A percentile compares a stretch with the other conserved stretches of the same genome.
These are phyloP conservation scores for Toxotes chatareus DNA, from an alignment of 2,113 vertebrate genomes.

Conservation along the genomic window DNA sequence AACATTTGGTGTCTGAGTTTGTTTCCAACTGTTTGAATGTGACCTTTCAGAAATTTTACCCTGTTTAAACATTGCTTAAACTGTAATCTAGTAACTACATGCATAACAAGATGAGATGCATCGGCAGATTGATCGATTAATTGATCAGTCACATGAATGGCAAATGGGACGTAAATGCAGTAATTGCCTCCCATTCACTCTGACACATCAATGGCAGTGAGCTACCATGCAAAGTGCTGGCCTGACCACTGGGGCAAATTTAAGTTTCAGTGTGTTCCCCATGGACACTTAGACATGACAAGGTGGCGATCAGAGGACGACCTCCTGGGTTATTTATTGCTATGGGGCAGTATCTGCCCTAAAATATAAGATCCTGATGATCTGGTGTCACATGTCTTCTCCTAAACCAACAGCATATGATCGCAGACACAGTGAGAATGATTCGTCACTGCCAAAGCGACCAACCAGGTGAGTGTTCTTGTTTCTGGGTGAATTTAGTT, in stretches of 20 bases:
- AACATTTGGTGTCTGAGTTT: not conserved
- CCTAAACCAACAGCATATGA: constrained; percentile 90
- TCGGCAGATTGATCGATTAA: not conserved
- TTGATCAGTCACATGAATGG: not conserved
- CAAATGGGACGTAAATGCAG: not conserved
- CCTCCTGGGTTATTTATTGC: not conserved
- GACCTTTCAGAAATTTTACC: not conserved
- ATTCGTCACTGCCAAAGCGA: constrained; percentile 96
- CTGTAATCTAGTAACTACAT: not conserved
- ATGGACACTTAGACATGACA: too few relatives aligned
- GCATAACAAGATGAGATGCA: not conserved
- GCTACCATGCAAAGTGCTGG: too few relatives aligned
- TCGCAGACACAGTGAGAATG: constrained; percentile 96
- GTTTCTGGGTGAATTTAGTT: not conserved
- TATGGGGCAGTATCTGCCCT: not conserved
- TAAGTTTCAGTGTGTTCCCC: too few relatives aligned
- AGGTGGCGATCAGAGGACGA: too few relatives aligned
- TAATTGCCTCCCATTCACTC: too few relatives aligned
- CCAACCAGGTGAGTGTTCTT: constrained; percentile 87
- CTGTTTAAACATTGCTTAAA: not conserved
- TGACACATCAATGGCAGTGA: too few relatives aligned
- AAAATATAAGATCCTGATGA: not conserved
- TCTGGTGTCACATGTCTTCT: constrained; percentile 11
- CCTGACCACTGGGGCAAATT: too few relatives aligned
- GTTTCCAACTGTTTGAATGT: not conserved